Conservation (phyloP, 2,888 invertebrate genomes). For the Saturnia japonica region DNA sequence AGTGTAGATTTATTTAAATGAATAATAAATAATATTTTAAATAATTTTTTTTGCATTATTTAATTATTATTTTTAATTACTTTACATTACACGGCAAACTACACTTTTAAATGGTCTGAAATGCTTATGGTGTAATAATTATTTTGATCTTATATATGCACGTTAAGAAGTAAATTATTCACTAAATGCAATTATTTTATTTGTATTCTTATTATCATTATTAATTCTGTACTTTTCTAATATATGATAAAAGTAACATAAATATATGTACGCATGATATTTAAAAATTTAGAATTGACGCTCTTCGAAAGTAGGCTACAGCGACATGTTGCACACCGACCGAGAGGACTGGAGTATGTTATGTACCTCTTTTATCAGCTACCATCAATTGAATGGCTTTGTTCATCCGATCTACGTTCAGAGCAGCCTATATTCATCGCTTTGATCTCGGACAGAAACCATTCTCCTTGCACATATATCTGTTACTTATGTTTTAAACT, state of each 20-base stretch:
- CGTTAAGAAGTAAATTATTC: too few species aligned
- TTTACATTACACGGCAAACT: too few species aligned
- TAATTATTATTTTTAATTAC: too few species aligned
- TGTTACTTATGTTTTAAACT: constrained; percentile 2
- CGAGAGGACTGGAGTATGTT: constrained; percentile 18
- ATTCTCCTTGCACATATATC: constrained; percentile 8
- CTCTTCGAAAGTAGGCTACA: constrained; percentile 49
- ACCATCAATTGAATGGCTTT: constrained; percentile 57
- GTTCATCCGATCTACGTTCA: constrained; percentile 44
- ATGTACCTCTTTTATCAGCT: constrained; percentile 50
- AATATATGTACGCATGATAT: background rate
- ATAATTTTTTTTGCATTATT: too few species aligned
- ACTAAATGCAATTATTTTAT: too few species aligned
- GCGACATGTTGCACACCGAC: constrained; percentile 54
- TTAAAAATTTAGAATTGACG: constrained; percentile 2
- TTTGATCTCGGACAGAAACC: constrained; percentile 42
- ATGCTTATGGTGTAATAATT: too few species aligned
- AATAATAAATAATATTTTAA: too few species aligned
- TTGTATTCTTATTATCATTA: too few species aligned
- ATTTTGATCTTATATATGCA: too few species aligned
- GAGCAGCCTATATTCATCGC: constrained; percentile 44
- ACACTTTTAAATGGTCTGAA: too few species aligned
- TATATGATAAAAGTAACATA: too few species aligned
- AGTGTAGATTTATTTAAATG: background rate
- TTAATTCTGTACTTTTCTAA: too few species aligned